phyloP scores from a whole-genome alignment of 2,888 invertebrate genomes.

The Linnaemya vulpina region DNA sequence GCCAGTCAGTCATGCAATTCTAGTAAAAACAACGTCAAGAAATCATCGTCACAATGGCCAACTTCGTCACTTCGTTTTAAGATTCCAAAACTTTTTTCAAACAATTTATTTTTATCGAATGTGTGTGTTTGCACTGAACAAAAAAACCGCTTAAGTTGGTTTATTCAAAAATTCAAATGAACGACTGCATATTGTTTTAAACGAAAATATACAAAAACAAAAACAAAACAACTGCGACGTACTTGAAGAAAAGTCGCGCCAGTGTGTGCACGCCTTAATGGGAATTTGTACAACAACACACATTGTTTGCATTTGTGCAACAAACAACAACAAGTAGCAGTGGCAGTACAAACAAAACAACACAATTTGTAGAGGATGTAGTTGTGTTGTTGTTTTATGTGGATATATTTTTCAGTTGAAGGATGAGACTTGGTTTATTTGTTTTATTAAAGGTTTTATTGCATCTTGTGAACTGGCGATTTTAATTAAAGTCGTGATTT shows the following conservation, averaged over 20 bases:
- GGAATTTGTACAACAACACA: constrained; percentile 77
- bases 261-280: constrained; percentile 82
- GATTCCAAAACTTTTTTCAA: constrained; percentile 7
- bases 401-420: not conserved
- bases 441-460: constrained; percentile 27
- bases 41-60: constrained; percentile 4
- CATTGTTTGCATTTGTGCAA: constrained; percentile 50
- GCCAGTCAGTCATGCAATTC: constrained; percentile 23
- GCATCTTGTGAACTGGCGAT: not conserved
- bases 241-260: constrained; percentile 78
- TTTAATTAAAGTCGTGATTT: constrained; percentile 42
- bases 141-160: constrained; percentile 23
- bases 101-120: constrained; percentile 25
- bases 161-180: constrained; percentile 10
- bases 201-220: constrained; percentile 50
- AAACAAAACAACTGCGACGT: constrained; percentile 76
- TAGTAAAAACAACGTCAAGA: constrained; percentile 8
- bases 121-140: not conserved
- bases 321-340: constrained; percentile 48
- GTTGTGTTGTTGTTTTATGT: not conserved
- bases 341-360: constrained; percentile 39
- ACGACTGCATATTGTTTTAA: constrained; percentile 27
- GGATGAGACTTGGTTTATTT: constrained; percentile 29
- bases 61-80: constrained; percentile 19
- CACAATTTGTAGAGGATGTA: constrained; percentile 30